phyloP scores from a whole-genome alignment of 1,140 invertebrate species.

The Apis dorsata region DNA sequence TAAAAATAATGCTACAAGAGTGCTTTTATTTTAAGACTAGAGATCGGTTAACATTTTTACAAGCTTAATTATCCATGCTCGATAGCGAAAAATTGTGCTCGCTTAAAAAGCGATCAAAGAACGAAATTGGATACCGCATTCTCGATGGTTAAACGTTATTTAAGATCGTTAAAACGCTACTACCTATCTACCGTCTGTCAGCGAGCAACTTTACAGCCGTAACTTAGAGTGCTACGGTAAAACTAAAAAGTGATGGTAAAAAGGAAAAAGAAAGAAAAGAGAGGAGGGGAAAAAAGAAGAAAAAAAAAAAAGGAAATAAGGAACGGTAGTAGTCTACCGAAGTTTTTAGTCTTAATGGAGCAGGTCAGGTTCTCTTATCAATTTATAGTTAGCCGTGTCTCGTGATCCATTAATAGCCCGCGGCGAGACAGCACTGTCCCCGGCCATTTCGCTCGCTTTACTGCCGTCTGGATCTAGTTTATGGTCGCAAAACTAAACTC shows the following conservation, averaged over 20 bases:
- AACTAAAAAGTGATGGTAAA: constrained; percentile 33
- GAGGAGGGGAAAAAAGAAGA: no score
- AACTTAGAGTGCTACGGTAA: constrained; percentile 30
- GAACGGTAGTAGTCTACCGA: constrained; percentile 26
- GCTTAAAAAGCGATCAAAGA: background rate
- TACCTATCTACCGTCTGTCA: constrained; percentile 28
- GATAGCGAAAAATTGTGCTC: background rate
- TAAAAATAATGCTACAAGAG: no score
- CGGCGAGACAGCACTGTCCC: constrained; percentile 69
- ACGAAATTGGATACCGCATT: background rate
- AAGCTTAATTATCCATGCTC: background rate
- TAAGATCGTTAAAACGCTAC: constrained; percentile 45
- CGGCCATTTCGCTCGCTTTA: constrained; percentile 72
- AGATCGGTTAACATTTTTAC: background rate
- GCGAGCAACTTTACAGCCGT: constrained; percentile 29
- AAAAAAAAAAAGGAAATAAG: background rate
- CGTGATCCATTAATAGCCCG: constrained; percentile 73
- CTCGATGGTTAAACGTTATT: background rate
- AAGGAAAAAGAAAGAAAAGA: background rate
- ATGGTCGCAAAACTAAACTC: constrained; percentile 74
- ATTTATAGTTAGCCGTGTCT: constrained; percentile 70
- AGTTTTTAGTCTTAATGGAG: constrained; percentile 65
- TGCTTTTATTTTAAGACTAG: background rate
- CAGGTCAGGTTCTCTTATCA: constrained; percentile 68
- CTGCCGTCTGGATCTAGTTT: constrained; percentile 74